Base-by-base conservation (phyloP, 2,797 vertebrate genomes). In the Molossus molossus region DNA sequence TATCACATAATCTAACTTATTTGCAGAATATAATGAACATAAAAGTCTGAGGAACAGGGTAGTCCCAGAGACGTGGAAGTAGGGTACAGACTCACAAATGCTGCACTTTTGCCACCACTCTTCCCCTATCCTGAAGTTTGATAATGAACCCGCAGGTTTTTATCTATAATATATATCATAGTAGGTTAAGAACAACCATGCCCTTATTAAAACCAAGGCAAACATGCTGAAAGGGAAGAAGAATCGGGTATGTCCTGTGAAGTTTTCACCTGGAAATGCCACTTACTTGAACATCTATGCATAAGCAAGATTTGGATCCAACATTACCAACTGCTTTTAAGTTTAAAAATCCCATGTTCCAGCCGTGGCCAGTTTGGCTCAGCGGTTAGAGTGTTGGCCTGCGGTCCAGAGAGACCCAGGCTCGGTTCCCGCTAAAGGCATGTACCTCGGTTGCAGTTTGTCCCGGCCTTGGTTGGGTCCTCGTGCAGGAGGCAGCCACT, bases 261-360 rank as follows among this genome's bases (percentile, higher is more conserved):
- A 87, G 81, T 15, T n/a, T 60, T 67, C 67, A 62, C 87, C 17
- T 93, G 58, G 27, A 82, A 94, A 86, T 95, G n/a, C 29, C 80
- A 72, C 27, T 48, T 50, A 89, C 23, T 17, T 75, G 64, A 92
- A 73, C 27, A 58, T 9, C 80, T 77, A 55, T 18, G 18, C 33
- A 64, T 25, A 79, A 85, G 69, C 50, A 14, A 67, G 23, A 75
- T 13, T 9, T 50, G 91, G 64, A 15, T 8, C 45, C 57, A 60
- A 77, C n/a, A 60, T 18, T 23, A 73, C 9, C 75, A 86, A 58
- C 18, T 12, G 21, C 53, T 90, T 45, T 25, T 5, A 29, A 8
- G 50, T 64, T 84, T 53, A 81, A 60, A 94, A 70, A 40, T 12
- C 40, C 40, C 40, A 45, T 45, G 40, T 6, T 45, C 40, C 40